phyloP scores from a whole-genome alignment of 1,140 invertebrate genomes.

The Drosophila sechellia region DNA sequence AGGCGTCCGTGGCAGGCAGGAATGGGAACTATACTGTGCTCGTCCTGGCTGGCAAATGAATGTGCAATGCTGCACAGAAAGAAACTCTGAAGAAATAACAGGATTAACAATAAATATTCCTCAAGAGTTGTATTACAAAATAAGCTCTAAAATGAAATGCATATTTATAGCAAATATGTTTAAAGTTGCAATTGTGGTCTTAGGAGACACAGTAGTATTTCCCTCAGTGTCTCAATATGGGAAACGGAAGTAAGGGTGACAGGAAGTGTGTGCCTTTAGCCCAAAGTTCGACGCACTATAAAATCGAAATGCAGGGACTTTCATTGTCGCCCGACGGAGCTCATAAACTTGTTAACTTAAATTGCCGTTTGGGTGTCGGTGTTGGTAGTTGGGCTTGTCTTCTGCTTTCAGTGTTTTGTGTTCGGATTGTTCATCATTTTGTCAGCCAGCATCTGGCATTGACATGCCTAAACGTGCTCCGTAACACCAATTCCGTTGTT shows the following conservation, averaged over 20 bases:
- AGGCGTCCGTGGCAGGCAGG: slow-evolving; percentile 17
- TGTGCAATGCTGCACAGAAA: slow-evolving; percentile 20
- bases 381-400: slow-evolving; percentile 18
- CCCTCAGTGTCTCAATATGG: background rate
- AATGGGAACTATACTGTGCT: slow-evolving; percentile 36
- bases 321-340: slow-evolving; percentile 36
- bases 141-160: too few species aligned
- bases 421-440: slow-evolving; percentile 66
- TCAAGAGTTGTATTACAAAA: too few species aligned
- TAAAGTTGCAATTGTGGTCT: background rate
- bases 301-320: slow-evolving; percentile 57
- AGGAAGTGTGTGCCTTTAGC: slow-evolving; percentile 4
- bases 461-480: slow-evolving; percentile 65
- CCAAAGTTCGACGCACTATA: slow-evolving; percentile 32
- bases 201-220: background rate
- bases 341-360: slow-evolving; percentile 76
- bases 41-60: slow-evolving; percentile 29
- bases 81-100: background rate
- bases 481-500: slow-evolving; percentile 25
- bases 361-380: slow-evolving; percentile 54
- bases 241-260: slow-evolving; percentile 17
- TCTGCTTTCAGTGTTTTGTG: slow-evolving; percentile 23
- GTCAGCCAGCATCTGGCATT: slow-evolving; percentile 52
- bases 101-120: too few species aligned
- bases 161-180: background rate